Base-by-base conservation (phyloP, 2,113 vertebrate genomes). In the Oryzias javanicus region DNA sequence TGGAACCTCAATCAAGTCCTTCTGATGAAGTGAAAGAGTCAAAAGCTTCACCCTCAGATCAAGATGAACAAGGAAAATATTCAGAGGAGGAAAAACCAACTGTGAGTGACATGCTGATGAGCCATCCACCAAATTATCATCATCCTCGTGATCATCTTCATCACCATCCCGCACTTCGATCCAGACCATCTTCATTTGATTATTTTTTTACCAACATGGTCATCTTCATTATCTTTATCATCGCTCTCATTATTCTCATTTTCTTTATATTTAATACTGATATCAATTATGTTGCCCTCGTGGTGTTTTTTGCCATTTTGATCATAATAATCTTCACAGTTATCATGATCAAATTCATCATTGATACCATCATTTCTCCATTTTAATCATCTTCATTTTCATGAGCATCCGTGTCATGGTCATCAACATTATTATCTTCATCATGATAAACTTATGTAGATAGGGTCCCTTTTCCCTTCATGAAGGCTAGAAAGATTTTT, bases 51-150 rank as follows among this genome's bases (percentile, higher is more conserved):
- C 4, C 22, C 49, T 42, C 53, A 45, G 49, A 1, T 29, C 52
- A 83, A 45, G 60, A 67, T 18, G 42, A 75, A 27, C n/a, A 40
- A 20, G 22, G 41, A 25, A 78, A 71, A 40, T 2, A 2, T 41
- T 65, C 45, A 19, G 54, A 60, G 51, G 84, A 80, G 56, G 89
- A 95, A 55, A 89, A 91, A 46, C 70, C 84, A 68, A 82, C n/a
- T 90, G 96, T 99, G 91, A 99, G 96, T 90, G 49, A 10, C 14
- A 20, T 60, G 4, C 22, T n/a, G 46, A 22, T 6, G 17, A 49
- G 49, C 1, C 46, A 16, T 15, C 8, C n/a, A 25, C 13, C 41
- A 15, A 5, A 17, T 44, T 17, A 49, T 17, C 40, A 22, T 55
- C 17, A 17, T 24, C 49, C 52, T 24, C 18, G 3, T 29, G 5